A percentile compares a stretch with the other conserved stretches of the same genome.
phyloP scores from a whole-genome alignment of 2,888 invertebrate species.

The Synergus umbraculus region DNA sequence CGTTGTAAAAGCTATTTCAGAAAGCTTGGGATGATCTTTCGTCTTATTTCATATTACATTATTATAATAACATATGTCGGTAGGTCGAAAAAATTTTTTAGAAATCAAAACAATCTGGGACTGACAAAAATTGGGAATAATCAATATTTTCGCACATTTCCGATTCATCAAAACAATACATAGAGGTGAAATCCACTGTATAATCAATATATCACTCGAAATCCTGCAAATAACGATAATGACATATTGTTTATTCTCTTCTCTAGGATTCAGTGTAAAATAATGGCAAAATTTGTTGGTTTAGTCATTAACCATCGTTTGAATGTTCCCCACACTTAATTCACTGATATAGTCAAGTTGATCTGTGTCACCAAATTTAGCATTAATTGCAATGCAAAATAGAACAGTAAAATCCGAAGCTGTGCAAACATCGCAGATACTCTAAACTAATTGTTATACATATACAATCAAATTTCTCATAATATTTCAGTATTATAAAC shows the following conservation, averaged over 20 bases:
- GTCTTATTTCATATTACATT: not conserved
- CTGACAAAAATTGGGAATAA: not conserved
- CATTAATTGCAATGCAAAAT: not conserved
- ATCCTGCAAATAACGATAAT: not conserved
- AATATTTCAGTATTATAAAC: not conserved
- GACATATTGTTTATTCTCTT: slow-evolving; percentile 25
- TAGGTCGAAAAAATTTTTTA: not conserved
- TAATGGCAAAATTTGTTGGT: slow-evolving; percentile 26
- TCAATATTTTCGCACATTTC: not conserved
- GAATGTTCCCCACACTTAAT: slow-evolving; percentile 17
- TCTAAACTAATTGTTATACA: not conserved
- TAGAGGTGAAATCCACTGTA: slow-evolving; percentile 14
- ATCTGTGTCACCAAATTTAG: not conserved
- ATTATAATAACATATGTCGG: too few relatives aligned
- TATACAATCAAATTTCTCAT: not conserved
- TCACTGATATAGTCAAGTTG: not conserved
- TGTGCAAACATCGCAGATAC: not conserved
- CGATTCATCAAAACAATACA: slow-evolving; percentile 6
- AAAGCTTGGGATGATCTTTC: not conserved
- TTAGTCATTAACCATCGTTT: slow-evolving; percentile 35
- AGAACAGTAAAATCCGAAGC: not conserved
- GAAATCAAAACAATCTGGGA: not conserved
- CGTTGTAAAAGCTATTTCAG: not conserved
- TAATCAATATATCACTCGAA: not conserved
- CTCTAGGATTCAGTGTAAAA: not conserved